A percentile compares a stretch with the other conserved stretches of the same genome.
These are phyloP conservation scores for Periophthalmus modestus DNA, from an alignment of 2,113 vertebrate genomes.

Conservation along the genomic window DNA sequence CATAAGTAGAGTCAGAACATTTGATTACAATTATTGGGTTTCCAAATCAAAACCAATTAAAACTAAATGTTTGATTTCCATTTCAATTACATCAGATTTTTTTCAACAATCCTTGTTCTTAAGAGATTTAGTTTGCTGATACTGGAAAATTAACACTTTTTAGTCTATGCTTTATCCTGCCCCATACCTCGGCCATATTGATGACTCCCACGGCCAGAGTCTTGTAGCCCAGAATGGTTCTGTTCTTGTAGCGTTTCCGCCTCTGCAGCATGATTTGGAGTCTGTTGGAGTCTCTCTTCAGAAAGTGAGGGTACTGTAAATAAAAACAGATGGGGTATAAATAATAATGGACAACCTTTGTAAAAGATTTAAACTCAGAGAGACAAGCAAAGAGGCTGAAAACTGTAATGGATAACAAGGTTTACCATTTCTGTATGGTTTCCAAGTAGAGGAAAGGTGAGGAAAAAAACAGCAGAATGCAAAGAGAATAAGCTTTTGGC, in stretches of 20 bases:
- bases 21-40: not conserved
- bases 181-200: constrained; percentile 79
- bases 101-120: not conserved
- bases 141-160: not conserved
- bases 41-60: not conserved
- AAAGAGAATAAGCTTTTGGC: not conserved
- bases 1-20: not conserved
- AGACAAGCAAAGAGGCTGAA: not conserved
- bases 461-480: not conserved
- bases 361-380: not conserved
- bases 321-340: constrained; percentile 17
- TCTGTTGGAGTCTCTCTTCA: constrained; percentile 80
- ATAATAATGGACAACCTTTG: constrained; percentile 12
- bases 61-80: no score
- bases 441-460: not conserved
- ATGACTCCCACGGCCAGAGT: constrained; percentile 79
- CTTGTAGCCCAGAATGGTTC: constrained; percentile 82
- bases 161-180: not conserved
- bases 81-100: no score
- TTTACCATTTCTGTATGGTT: not conserved
- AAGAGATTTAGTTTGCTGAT: not conserved
- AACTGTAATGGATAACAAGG: not conserved
- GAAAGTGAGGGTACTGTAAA: constrained; percentile 79
- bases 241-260: constrained; percentile 82
- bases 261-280: constrained; percentile 82